Percentiles rank a stretch among this genome's conserved stretches.
phyloP scores from a whole-genome alignment of 2,113 vertebrate species.

The Acinonyx jubatus region DNA sequence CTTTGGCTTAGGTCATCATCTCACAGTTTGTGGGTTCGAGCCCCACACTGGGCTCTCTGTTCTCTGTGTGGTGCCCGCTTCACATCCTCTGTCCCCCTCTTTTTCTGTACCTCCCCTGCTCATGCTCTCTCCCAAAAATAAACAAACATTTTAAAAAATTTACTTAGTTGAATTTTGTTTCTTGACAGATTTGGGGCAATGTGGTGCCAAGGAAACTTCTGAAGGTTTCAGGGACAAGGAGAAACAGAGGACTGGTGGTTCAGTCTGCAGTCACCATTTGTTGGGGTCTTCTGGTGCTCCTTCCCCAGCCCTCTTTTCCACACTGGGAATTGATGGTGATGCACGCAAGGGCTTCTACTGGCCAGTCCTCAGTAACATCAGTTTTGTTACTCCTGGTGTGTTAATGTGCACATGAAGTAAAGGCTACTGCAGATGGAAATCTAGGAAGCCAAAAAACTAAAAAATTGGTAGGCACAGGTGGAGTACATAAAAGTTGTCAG shows the following conservation, averaged over 20 bases:
- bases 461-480: not conserved
- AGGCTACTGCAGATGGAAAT: not conserved
- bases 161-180: not conserved
- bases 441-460: not conserved
- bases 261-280: not conserved
- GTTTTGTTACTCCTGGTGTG: not conserved
- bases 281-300: not conserved
- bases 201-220: not conserved
- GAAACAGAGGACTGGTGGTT: not conserved
- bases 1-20: too few relatives aligned
- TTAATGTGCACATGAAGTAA: not conserved
- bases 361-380: not conserved
- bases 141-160: not conserved
- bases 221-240: not conserved
- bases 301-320: not conserved
- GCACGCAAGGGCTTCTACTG: not conserved
- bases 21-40: too few relatives aligned
- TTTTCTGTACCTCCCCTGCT: too few relatives aligned
- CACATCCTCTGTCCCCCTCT: too few relatives aligned
- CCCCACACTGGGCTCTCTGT: too few relatives aligned
- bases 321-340: not conserved
- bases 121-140: too few relatives aligned
- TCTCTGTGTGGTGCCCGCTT: too few relatives aligned
- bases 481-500: not conserved
- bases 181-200: not conserved